A percentile compares a stretch with the other conserved stretches of the same genome.
Evolutionary conservation across 1,140 invertebrate species (phyloP).

Genomic region (Conopomorpha cramerella): DNA sequence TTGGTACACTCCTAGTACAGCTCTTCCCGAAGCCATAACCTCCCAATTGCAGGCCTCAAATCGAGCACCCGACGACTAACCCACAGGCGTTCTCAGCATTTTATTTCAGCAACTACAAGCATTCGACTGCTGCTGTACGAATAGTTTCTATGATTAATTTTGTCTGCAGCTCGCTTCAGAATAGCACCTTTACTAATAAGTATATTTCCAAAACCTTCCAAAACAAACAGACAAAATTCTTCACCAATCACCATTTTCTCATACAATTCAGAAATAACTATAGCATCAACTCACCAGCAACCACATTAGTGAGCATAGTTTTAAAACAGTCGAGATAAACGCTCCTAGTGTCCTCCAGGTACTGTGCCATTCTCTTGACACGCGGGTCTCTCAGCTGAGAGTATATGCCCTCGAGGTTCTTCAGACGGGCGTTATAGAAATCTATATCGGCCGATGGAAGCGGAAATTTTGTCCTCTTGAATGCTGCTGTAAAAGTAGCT

Average conservation of each 20-base stretch:
- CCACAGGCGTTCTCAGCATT: too few relatives aligned
- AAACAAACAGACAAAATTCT: not conserved
- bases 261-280: too few relatives aligned
- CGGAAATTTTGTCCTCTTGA: conserved; percentile 67
- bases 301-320: conserved; percentile 67
- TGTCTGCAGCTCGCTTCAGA: too few relatives aligned
- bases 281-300: conserved; percentile 64
- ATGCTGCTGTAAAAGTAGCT: too few relatives aligned
- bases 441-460: conserved; percentile 73
- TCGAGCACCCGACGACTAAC: too few relatives aligned
- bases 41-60: too few relatives aligned
- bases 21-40: too few relatives aligned
- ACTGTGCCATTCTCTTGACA: conserved; percentile 79
- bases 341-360: conserved; percentile 74
- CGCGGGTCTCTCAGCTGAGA: conserved; percentile 77
- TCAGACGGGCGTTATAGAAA: conserved; percentile 69
- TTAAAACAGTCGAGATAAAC: conserved; percentile 75
- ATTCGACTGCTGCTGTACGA: too few relatives aligned
- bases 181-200: too few relatives aligned
- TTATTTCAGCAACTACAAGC: too few relatives aligned
- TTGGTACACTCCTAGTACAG: too few relatives aligned
- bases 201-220: not conserved
- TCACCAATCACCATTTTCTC: not conserved
- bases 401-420: conserved; percentile 83
- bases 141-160: too few relatives aligned